These are phyloP conservation scores for Carpatolechia fugitivella DNA, from an alignment of 2,888 invertebrate genomes.

Conservation along the genomic window DNA sequence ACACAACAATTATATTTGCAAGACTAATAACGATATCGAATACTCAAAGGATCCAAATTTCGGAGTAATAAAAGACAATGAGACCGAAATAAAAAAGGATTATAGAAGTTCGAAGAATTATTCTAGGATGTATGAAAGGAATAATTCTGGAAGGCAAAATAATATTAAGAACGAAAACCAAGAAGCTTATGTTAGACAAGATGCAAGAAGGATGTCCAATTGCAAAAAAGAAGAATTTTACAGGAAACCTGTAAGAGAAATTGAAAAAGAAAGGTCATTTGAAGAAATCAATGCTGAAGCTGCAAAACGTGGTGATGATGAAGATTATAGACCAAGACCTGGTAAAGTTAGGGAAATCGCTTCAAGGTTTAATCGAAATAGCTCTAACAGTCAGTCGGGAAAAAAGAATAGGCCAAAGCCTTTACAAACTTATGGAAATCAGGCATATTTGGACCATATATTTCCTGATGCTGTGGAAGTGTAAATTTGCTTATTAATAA, in stretches of 20 bases:
- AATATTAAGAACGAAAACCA: constrained; percentile 29
- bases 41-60: constrained; percentile 66
- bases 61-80: constrained; percentile 44
- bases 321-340: constrained; percentile 54
- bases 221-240: constrained; percentile 35
- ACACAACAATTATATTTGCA: constrained; percentile 46
- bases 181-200: constrained; percentile 17
- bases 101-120: constrained; percentile 44
- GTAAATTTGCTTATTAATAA: constrained; percentile 29
- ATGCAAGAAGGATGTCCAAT: constrained; percentile 44
- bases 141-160: constrained; percentile 48
- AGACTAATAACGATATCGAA: constrained; percentile 65
- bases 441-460: constrained; percentile 81
- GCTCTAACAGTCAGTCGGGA: constrained; percentile 41
- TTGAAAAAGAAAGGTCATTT: constrained; percentile 40
- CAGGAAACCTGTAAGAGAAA: constrained; percentile 26
- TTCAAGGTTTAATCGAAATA: constrained; percentile 62
- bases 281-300: constrained; percentile 37
- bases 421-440: constrained; percentile 77
- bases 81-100: constrained; percentile 41
- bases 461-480: constrained; percentile 79
- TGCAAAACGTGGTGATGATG: constrained; percentile 25
- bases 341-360: constrained; percentile 73
- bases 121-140: constrained; percentile 55
- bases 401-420: constrained; percentile 77